A percentile compares a stretch with the other conserved stretches of the same genome.
These are phyloP conservation scores for Echinometra lucunter DNA, from an alignment of 53 echinoderm and acorn worm species.

Conservation along the genomic window DNA sequence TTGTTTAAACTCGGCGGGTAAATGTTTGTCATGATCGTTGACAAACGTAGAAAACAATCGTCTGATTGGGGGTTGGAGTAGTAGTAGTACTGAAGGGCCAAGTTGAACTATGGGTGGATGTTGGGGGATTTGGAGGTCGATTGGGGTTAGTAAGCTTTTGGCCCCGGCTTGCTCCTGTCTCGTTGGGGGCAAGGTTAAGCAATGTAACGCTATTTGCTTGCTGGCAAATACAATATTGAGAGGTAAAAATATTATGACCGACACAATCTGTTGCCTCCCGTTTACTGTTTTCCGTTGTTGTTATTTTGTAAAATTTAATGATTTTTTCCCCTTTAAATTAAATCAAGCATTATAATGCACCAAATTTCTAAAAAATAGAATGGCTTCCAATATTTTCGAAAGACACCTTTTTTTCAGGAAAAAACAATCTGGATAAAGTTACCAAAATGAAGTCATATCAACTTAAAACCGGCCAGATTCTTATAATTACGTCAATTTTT, in stretches of 20 bases:
- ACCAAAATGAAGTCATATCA: too few relatives aligned
- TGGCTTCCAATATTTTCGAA: too few relatives aligned
- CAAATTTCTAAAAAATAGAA: too few relatives aligned
- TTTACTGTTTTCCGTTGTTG: background rate
- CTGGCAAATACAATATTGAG: background rate
- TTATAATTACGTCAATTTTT: too few relatives aligned
- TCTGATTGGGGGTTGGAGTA: background rate
- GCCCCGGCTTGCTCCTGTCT: conserved; percentile 25
- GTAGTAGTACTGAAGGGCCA: background rate
- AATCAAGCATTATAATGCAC: too few relatives aligned
- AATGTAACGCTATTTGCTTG: conserved; percentile 31
- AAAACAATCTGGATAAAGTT: too few relatives aligned
- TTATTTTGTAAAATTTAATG: too few relatives aligned
- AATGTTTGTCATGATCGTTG: conserved; percentile 62
- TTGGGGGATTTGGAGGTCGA: conserved; percentile 59
- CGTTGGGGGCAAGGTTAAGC: conserved; percentile 48
- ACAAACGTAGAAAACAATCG: conserved; percentile 56
- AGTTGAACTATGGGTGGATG: conserved; percentile 42
- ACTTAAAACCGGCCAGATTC: too few relatives aligned
- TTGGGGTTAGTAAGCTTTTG: conserved; percentile 52
- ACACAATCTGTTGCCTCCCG: background rate
- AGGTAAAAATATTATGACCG: background rate
- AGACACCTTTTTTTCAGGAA: too few relatives aligned
- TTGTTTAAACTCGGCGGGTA: conserved; percentile 52
- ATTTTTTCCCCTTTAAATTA: too few relatives aligned